Percentiles rank a stretch among this genome's conserved stretches.
Evolutionary conservation across 2,888 invertebrate species (phyloP).

Genomic region (Chymomyza procnemis): DNA sequence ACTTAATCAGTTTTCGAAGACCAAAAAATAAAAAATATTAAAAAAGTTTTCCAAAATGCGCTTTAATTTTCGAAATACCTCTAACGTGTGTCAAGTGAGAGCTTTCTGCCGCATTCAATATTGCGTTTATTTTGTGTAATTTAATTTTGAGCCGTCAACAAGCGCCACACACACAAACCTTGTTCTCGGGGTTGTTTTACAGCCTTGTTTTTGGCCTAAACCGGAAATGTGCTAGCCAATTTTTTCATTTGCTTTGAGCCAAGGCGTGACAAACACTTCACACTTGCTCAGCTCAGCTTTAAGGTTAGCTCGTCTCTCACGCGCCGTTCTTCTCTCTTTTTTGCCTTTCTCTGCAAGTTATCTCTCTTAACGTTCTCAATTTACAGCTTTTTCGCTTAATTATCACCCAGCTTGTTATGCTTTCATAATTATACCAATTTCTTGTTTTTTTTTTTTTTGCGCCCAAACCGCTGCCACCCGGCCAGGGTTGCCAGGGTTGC

Average conservation of each 20-base stretch:
- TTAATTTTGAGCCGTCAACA: constrained; percentile 60
- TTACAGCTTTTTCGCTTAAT: not conserved
- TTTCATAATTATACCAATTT: not conserved
- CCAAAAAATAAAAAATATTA: too few relatives aligned
- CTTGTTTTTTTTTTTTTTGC: not conserved
- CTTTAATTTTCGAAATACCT: too few relatives aligned
- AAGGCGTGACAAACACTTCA: not conserved
- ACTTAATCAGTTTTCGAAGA: too few relatives aligned
- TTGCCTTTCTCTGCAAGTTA: too few relatives aligned
- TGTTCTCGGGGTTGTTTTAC: constrained; percentile 21
- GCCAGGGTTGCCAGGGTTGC: not conserved
- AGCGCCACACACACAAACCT: not conserved
- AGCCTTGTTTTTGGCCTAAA: constrained; percentile 43
- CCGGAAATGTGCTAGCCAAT: constrained; percentile 32
- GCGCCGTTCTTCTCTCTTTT: not conserved
- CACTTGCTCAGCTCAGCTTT: not conserved
- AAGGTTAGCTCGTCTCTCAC: not conserved
- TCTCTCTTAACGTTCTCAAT: not conserved
- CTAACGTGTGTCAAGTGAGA: too few relatives aligned
- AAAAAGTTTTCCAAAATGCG: too few relatives aligned
- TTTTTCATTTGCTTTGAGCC: not conserved
- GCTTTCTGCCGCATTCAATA: too few relatives aligned
- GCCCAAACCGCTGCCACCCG: too few relatives aligned
- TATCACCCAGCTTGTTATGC: not conserved
- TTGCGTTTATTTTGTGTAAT: constrained; percentile 53